Conservation (phyloP, 2,888 invertebrate genomes). For the Pocota personata region DNA sequence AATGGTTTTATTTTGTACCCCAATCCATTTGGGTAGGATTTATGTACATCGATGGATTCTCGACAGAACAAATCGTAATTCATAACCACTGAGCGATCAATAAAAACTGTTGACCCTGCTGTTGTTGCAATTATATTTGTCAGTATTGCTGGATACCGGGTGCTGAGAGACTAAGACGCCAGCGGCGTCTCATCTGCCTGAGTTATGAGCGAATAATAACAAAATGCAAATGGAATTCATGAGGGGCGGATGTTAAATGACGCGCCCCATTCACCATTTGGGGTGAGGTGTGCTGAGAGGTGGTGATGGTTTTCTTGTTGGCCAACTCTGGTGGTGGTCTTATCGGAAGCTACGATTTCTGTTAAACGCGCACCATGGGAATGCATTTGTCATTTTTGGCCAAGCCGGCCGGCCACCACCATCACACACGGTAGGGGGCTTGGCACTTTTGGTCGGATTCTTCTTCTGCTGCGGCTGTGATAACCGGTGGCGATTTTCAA, state of each 20-base stretch:
- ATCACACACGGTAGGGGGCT: conserved; percentile 54
- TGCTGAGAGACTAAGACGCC: conserved; percentile 65
- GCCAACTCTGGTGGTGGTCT: conserved; percentile 79
- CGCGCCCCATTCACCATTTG: conserved; percentile 62
- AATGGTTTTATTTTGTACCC: neutral
- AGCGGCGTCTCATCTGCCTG: conserved; percentile 69
- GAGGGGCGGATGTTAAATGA: conserved; percentile 69
- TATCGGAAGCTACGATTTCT: conserved; percentile 81
- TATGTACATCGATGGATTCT: neutral
- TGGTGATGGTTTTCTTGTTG: conserved; percentile 5
- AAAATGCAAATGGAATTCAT: conserved; percentile 72
- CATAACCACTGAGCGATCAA: conserved; percentile 71
- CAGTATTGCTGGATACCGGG: conserved; percentile 50
- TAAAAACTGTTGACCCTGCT: conserved; percentile 68
- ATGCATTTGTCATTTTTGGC: conserved; percentile 67
- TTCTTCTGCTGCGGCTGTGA: conserved; percentile 9
- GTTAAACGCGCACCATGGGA: conserved; percentile 69
- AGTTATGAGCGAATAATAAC: conserved; percentile 67
- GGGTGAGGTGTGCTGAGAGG: neutral
- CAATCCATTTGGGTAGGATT: conserved; percentile 1
- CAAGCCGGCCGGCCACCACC: neutral
- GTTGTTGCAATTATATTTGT: conserved; percentile 63
- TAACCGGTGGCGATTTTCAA: conserved; percentile 73
- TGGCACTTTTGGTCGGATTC: conserved; percentile 20
- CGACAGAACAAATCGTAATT: conserved; percentile 27